Percentiles rank a stretch among this genome's conserved stretches.
Conservation (phyloP, 2,888 invertebrate species). For the Eupithecia inturbata region DNA sequence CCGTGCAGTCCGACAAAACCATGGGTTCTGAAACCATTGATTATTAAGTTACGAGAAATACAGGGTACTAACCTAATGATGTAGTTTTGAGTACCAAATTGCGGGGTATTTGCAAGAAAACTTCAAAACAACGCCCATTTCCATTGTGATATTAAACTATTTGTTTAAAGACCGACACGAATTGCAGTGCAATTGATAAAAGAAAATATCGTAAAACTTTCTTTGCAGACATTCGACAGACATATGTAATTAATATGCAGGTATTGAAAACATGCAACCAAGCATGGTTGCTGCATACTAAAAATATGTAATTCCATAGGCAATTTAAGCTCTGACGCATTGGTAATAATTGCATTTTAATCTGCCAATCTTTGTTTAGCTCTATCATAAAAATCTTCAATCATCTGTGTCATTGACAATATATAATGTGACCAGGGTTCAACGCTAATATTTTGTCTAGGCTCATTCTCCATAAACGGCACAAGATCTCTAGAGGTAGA, state of each 20-base stretch:
- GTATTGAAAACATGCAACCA: background rate
- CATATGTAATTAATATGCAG: slow-evolving; percentile 1
- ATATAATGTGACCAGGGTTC: background rate
- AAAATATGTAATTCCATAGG: background rate
- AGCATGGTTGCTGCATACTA: background rate
- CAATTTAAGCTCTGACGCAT: background rate
- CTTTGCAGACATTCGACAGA: too few relatives aligned
- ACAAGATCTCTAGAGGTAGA: background rate
- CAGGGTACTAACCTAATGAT: slow-evolving; percentile 4
- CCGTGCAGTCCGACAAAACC: background rate
- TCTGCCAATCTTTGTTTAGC: background rate
- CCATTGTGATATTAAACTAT: slow-evolving; percentile 38
- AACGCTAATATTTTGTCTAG: background rate
- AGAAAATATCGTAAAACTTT: background rate
- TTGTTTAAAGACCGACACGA: slow-evolving; percentile 33
- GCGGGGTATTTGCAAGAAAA: background rate
- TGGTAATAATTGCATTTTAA: background rate
- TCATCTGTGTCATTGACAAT: background rate
- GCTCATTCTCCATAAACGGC: background rate
- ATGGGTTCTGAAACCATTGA: background rate
- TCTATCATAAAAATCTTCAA: background rate
- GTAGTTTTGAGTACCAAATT: background rate
- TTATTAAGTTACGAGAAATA: background rate
- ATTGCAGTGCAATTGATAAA: background rate
- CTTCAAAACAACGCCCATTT: slow-evolving; percentile 53